These are phyloP conservation scores for Neodiprion pinetum DNA, from an alignment of 1,140 invertebrate species.

Conservation along the genomic window DNA sequence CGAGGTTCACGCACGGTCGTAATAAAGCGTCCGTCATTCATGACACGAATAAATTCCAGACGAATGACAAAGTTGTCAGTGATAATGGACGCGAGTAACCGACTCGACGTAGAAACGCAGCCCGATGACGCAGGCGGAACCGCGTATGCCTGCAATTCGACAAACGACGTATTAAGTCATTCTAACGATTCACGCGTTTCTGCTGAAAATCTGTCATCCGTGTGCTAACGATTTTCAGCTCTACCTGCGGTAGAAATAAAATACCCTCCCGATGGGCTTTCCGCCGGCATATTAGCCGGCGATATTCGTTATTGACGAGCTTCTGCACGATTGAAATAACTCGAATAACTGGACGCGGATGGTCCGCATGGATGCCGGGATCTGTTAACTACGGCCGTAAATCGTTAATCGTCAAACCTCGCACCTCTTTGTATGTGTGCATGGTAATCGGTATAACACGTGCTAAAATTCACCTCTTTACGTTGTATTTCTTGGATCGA, in stretches of 20 bases:
- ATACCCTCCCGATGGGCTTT: background rate
- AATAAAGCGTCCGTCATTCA: background rate
- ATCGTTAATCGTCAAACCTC: too few relatives aligned
- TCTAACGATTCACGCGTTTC: background rate
- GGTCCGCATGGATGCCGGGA: too few relatives aligned
- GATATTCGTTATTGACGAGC: background rate
- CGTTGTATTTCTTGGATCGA: too few relatives aligned
- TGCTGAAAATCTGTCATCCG: background rate
- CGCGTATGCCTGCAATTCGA: background rate
- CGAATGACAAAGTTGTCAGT: background rate
- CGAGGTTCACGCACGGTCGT: too few relatives aligned
- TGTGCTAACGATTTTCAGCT: background rate
- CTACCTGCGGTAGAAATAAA: background rate
- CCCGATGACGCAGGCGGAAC: background rate
- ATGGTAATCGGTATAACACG: too few relatives aligned
- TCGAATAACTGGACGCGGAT: too few relatives aligned
- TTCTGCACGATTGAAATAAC: background rate
- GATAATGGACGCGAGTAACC: background rate
- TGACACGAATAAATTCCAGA: background rate
- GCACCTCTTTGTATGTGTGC: too few relatives aligned
- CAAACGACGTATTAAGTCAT: background rate
- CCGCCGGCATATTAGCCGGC: background rate
- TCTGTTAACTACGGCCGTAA: too few relatives aligned
- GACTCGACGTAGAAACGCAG: background rate
- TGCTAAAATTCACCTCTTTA: too few relatives aligned